Evolutionary conservation across 2,113 vertebrate species (phyloP).

Genomic region (Zapus hudsonius): DNA sequence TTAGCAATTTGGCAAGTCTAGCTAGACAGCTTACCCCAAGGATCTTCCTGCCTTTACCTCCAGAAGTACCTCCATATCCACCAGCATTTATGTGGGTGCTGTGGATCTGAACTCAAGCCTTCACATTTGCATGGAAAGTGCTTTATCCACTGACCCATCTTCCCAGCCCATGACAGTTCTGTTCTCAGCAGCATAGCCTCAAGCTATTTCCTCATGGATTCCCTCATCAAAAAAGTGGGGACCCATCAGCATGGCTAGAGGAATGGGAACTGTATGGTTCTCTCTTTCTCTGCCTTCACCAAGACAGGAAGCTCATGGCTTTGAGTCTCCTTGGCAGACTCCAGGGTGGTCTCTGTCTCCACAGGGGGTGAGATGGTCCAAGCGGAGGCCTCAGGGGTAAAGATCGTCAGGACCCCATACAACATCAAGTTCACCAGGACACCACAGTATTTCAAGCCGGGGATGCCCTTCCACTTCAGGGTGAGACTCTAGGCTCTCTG

Average conservation of each 20-base stretch:
- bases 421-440: conserved; percentile 85
- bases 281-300: not conserved
- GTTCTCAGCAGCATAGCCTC: not conserved
- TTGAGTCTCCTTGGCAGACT: not conserved
- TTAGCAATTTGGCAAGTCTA: too few relatives aligned
- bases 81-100: too few relatives aligned
- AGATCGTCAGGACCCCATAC: conserved; percentile 87
- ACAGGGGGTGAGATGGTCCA: conserved; percentile 89
- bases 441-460: conserved; percentile 88
- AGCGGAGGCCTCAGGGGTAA: conserved; percentile 81
- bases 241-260: not conserved
- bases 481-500: conserved; percentile 74
- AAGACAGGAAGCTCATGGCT: not conserved
- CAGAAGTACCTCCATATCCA: too few relatives aligned
- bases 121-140: too few relatives aligned
- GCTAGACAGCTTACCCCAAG: too few relatives aligned
- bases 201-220: not conserved
- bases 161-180: too few relatives aligned
- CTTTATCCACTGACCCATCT: too few relatives aligned
- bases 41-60: too few relatives aligned
- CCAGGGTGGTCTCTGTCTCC: not conserved
- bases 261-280: not conserved
- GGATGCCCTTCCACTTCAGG: conserved; percentile 86
- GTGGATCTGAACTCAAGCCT: too few relatives aligned
- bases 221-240: not conserved